phyloP scores from a whole-genome alignment of 2,797 vertebrate species.

The Falco rusticolus region DNA sequence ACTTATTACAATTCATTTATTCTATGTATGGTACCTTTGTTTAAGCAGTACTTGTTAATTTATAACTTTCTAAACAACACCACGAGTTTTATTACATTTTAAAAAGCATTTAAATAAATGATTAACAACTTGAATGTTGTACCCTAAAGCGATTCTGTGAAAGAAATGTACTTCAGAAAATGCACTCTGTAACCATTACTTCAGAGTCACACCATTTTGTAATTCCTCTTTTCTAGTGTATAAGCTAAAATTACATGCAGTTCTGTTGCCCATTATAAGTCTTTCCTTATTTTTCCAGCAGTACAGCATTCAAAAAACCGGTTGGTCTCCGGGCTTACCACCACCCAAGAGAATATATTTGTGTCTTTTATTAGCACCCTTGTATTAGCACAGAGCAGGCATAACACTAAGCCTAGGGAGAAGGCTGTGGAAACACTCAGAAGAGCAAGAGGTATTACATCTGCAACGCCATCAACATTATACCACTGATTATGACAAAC shows the following conservation, averaged over 20 bases:
- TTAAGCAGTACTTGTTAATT: constrained; percentile 28
- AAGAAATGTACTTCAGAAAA: neutral
- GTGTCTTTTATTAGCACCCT: neutral
- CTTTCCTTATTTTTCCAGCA: neutral
- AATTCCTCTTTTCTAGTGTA: constrained; percentile 10
- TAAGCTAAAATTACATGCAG: constrained; percentile 21
- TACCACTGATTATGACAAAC: neutral
- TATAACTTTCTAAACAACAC: constrained; percentile 43
- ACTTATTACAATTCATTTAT: constrained; percentile 44
- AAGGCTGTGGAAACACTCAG: neutral
- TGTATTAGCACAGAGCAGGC: neutral
- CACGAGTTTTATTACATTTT: constrained; percentile 5
- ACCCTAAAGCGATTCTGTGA: neutral
- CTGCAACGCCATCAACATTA: neutral
- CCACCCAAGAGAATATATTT: neutral
- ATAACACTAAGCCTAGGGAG: neutral
- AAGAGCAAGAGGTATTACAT: neutral
- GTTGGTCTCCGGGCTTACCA: neutral
- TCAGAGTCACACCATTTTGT: constrained; percentile 1
- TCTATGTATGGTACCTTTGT: constrained; percentile 17
- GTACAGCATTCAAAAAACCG: neutral
- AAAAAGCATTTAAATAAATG: constrained; percentile 28
- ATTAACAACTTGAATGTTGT: constrained; percentile 27
- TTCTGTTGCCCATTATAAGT: neutral
- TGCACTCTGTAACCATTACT: neutral